Percentiles rank a stretch among this genome's conserved stretches.
These are phyloP conservation scores for Theodoxus fluviatilis DNA, from an alignment of 2,888 invertebrate species.

Conservation along the genomic window DNA sequence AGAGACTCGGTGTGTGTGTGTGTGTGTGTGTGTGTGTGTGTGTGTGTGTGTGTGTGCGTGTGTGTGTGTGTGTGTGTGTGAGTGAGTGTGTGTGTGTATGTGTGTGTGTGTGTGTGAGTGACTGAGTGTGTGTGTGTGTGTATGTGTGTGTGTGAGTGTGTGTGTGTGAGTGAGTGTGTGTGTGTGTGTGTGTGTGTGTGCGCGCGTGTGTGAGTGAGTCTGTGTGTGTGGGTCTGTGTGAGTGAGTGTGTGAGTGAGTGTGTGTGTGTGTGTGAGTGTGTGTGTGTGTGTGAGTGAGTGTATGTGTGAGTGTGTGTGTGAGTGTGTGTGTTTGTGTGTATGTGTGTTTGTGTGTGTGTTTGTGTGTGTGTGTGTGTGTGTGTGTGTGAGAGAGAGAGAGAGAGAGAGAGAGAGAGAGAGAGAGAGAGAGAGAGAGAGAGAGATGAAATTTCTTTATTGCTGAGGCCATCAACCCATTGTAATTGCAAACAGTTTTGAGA, in stretches of 20 bases:
- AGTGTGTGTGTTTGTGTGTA: not conserved
- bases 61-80: not conserved
- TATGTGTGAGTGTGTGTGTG: not conserved
- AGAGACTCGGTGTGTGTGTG: not conserved
- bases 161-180: not conserved
- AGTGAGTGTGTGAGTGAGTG: constrained; percentile 9
- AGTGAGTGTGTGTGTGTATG: constrained; percentile 12
- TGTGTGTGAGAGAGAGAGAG: constrained; percentile 17
- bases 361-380: constrained; percentile 15
- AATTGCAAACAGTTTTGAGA: no score
- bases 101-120: not conserved
- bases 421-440: constrained; percentile 8
- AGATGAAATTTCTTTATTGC: not conserved
- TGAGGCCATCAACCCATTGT: no score
- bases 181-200: constrained; percentile 1
- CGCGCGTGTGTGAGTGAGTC: constrained; percentile 5
- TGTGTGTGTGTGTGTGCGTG: not conserved
- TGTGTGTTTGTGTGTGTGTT: constrained; percentile 15
- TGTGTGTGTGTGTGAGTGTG: constrained; percentile 9
- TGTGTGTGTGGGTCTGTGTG: constrained; percentile 17
- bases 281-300: constrained; percentile 9
- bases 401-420: constrained; percentile 22
- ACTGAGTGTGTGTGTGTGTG: not conserved
- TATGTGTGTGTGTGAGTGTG: not conserved
- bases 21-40: constrained; percentile 11